These are phyloP conservation scores for Cygnus buccinator DNA, from an alignment of 2,113 vertebrate genomes.

Conservation along the genomic window DNA sequence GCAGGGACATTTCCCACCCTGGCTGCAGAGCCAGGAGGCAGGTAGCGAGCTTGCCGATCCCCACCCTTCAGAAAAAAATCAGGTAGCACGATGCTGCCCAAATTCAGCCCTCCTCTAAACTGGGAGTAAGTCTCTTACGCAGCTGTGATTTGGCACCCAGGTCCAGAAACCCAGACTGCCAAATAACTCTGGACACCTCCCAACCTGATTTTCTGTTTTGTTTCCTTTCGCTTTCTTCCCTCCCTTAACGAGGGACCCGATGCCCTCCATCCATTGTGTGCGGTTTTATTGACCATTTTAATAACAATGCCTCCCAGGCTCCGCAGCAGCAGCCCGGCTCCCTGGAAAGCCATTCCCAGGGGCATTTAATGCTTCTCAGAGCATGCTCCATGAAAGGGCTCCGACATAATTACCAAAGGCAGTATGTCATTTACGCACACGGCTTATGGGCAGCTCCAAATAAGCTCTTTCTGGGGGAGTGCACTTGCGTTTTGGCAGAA, in stretches of 20 bases:
- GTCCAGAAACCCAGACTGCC: slow-evolving; percentile 33
- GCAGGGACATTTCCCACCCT: background rate
- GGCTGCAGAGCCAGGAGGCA: slow-evolving; percentile 20
- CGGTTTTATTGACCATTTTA: slow-evolving; percentile 37
- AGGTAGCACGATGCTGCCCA: slow-evolving; percentile 6
- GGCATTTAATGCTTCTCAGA: background rate
- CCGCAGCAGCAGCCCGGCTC: slow-evolving; percentile 21
- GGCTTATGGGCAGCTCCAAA: slow-evolving; percentile 59
- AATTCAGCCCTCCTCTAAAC: background rate
- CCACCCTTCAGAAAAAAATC: background rate
- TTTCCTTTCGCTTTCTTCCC: slow-evolving; percentile 18
- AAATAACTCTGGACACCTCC: slow-evolving; percentile 63
- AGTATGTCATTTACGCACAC: slow-evolving; percentile 45
- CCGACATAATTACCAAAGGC: slow-evolving; percentile 47
- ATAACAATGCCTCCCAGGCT: slow-evolving; percentile 18
- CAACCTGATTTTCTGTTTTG: slow-evolving; percentile 38
- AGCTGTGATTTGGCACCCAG: slow-evolving; percentile 43
- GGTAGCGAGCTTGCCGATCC: slow-evolving; percentile 47
- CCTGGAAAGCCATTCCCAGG: slow-evolving; percentile 65
- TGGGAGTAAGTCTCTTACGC: slow-evolving; percentile 15
- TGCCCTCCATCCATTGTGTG: slow-evolving; percentile 53
- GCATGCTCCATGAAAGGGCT: slow-evolving; percentile 47
- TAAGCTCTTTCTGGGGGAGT: slow-evolving; percentile 30
- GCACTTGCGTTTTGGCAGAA: slow-evolving; percentile 18
- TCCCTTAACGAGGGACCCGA: slow-evolving; percentile 46